phyloP scores from a whole-genome alignment of 2,888 invertebrate species.

The Therioaphis trifolii region DNA sequence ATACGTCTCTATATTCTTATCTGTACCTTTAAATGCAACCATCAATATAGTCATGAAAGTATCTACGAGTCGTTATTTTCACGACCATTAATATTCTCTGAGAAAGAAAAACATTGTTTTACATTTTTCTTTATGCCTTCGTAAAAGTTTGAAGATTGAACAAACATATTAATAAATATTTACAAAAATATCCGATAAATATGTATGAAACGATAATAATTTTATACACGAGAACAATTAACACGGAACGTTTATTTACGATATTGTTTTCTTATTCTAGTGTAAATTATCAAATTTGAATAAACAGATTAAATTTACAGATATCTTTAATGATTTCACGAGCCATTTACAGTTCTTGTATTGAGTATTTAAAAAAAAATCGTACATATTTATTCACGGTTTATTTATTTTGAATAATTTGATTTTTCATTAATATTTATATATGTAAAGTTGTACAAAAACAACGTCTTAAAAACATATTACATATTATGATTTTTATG shows the following conservation, averaged over 20 bases:
- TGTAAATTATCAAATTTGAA: not conserved
- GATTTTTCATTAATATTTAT: constrained; percentile 9
- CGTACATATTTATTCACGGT: too few species aligned
- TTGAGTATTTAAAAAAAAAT: not conserved
- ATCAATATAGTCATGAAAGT: too few species aligned
- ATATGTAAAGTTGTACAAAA: constrained; percentile 26
- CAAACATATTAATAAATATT: too few species aligned
- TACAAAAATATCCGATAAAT: too few species aligned
- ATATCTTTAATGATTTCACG: not conserved
- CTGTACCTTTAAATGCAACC: too few species aligned
- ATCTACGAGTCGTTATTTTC: too few species aligned
- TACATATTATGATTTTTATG: too few species aligned
- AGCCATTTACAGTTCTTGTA: not conserved
- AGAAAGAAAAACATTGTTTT: not conserved
- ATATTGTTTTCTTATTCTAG: not conserved
- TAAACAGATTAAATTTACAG: not conserved
- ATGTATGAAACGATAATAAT: too few species aligned
- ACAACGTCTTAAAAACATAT: not conserved
- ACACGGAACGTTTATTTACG: not conserved
- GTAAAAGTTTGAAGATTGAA: too few species aligned
- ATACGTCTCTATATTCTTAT: too few species aligned
- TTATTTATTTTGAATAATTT: not conserved
- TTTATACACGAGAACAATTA: not conserved
- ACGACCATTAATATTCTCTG: not conserved
- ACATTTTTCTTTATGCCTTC: not conserved